Percentiles rank a stretch among this genome's conserved stretches.
These are phyloP conservation scores for Coilia nasus DNA, from an alignment of 2,797 vertebrate species.

Conservation along the genomic window DNA sequence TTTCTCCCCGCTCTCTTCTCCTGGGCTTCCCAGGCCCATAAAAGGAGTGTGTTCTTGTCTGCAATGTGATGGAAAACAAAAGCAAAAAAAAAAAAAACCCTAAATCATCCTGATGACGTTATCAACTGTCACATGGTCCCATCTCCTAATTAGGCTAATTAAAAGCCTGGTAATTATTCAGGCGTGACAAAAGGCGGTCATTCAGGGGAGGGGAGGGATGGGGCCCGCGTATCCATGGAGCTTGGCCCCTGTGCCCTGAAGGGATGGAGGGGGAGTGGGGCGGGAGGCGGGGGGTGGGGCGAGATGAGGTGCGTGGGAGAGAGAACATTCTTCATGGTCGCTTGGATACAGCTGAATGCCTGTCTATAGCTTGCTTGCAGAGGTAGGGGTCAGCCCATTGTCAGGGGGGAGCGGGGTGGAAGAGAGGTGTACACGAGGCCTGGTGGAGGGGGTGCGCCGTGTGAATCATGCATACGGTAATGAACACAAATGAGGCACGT, in stretches of 20 bases:
- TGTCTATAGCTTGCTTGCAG: conserved; percentile 22
- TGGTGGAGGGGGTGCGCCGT: not conserved
- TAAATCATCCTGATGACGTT: conserved; percentile 34
- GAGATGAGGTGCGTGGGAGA: not conserved
- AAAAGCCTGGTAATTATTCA: conserved; percentile 62
- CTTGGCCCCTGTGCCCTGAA: conserved; percentile 26
- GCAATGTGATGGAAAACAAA: no score
- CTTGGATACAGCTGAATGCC: conserved; percentile 56
- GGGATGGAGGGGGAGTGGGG: not conserved
- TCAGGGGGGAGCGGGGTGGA: not conserved
- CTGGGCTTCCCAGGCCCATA: conserved; percentile 22
- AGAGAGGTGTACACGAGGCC: no score
- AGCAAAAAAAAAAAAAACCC: not conserved
- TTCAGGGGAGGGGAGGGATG: conserved; percentile 21
- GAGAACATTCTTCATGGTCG: conserved; percentile 53
- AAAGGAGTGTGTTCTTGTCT: conserved; percentile 20
- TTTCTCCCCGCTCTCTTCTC: not conserved
- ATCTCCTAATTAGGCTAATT: conserved; percentile 59
- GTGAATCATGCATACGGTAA: conserved; percentile 31
- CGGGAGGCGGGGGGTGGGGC: no score
- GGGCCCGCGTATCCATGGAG: conserved; percentile 34
- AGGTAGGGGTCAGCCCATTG: conserved; percentile 32
- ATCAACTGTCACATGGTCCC: conserved; percentile 29
- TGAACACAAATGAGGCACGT: conserved; percentile 34
- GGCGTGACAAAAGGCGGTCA: conserved; percentile 21